Evolutionary conservation across 2,888 invertebrate species (phyloP).

Genomic region (Neoitamus cyanurus): DNA sequence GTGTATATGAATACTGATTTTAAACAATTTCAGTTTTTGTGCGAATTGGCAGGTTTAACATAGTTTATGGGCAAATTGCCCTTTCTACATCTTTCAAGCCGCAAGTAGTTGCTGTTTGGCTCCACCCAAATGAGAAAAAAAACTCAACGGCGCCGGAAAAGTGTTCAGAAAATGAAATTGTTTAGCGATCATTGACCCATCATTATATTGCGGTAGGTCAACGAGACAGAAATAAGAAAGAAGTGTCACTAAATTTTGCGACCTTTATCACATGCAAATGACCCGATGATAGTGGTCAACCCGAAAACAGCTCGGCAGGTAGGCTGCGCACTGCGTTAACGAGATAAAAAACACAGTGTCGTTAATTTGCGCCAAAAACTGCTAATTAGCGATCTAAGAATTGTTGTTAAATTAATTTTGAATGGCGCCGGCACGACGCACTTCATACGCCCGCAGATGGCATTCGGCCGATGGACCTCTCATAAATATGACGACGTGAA

Average conservation of each 20-base stretch:
- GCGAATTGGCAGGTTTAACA: background rate
- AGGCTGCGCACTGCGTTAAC: background rate
- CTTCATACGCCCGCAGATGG: background rate
- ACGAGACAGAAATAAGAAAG: slow-evolving; percentile 3
- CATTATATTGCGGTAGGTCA: slow-evolving; percentile 29
- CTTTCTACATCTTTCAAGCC: background rate
- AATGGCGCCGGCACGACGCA: slow-evolving; percentile 5
- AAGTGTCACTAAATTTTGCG: background rate
- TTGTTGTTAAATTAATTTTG: slow-evolving; percentile 1
- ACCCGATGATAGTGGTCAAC: background rate
- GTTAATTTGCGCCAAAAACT: background rate
- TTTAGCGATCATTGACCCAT: slow-evolving; percentile 17
- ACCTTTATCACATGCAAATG: slow-evolving; percentile 34
- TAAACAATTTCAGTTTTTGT: background rate
- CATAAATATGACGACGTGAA: background rate
- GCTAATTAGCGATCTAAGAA: slow-evolving; percentile 3
- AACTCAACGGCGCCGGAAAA: background rate
- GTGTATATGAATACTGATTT: slow-evolving; percentile 6
- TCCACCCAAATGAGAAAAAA: background rate
- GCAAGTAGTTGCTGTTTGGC: background rate
- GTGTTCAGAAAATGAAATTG: slow-evolving; percentile 12
- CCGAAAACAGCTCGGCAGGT: background rate
- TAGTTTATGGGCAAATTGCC: background rate
- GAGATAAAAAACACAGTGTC: background rate
- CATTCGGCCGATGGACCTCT: background rate